These are phyloP conservation scores for Crambe crambe DNA, from an alignment of 37 sponge, comb jelly and placozoan genomes.

Conservation along the genomic window DNA sequence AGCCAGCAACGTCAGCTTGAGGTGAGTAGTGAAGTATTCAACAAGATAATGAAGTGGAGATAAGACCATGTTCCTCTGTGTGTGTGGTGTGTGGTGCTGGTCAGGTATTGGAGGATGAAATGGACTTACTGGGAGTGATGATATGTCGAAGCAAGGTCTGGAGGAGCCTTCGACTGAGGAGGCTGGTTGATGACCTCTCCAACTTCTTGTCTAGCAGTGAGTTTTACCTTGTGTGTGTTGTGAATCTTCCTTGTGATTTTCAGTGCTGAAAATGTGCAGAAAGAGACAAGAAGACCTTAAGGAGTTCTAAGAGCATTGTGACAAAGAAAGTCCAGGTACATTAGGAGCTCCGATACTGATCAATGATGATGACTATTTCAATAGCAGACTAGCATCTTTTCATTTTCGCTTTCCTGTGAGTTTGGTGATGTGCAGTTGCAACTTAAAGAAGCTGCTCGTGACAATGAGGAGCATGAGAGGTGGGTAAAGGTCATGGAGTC, in stretches of 20 bases:
- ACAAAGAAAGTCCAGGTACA: too few relatives aligned
- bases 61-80: not conserved
- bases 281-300: too few relatives aligned
- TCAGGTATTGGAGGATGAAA: slow-evolving; percentile 2
- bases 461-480: not conserved
- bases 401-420: not conserved
- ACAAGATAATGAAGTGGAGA: not conserved
- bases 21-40: not conserved
- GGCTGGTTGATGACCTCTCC: not conserved
- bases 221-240: not conserved
- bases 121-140: not conserved
- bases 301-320: too few relatives aligned
- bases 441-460: not conserved
- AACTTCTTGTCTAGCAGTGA: not conserved
- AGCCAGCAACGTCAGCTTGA: not conserved
- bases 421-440: not conserved
- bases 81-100: not conserved
- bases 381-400: not conserved
- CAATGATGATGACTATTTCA: too few relatives aligned
- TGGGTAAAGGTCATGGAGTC: too few relatives aligned
- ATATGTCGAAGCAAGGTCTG: slow-evolving; percentile 1
- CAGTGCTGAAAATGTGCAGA: too few relatives aligned
- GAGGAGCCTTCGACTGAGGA: not conserved
- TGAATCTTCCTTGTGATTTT: too few relatives aligned
- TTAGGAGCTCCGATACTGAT: too few relatives aligned